These are phyloP conservation scores for Neodiprion pinetum DNA, from an alignment of 1,140 invertebrate species.

Conservation along the genomic window DNA sequence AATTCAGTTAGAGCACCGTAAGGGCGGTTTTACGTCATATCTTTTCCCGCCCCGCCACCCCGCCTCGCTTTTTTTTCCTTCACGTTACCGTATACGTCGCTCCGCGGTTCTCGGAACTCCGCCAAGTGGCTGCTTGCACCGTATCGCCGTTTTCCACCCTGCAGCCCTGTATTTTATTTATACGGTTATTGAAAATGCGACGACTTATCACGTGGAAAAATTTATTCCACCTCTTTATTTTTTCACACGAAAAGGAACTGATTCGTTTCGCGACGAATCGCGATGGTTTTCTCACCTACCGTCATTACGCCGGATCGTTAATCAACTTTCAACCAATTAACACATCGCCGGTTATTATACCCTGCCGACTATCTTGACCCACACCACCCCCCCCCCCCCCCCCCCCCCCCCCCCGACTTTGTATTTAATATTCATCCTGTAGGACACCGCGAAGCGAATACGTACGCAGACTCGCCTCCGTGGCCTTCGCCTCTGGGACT, in stretches of 20 bases:
- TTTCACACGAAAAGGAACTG: too few relatives aligned
- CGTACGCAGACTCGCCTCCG: constrained; percentile 5
- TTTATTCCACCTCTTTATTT: too few relatives aligned
- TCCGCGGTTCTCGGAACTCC: too few relatives aligned
- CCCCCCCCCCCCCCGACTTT: neutral
- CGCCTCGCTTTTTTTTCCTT: neutral
- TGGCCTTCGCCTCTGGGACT: constrained; percentile 57
- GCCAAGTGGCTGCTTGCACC: too few relatives aligned
- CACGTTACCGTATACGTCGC: too few relatives aligned
- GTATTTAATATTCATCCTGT: constrained; percentile 56
- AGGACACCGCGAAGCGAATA: constrained; percentile 41
- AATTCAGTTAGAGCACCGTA: constrained; percentile 7
- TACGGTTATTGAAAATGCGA: neutral
- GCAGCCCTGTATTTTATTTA: neutral
- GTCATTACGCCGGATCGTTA: constrained; percentile 22
- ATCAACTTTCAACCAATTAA: constrained; percentile 26
- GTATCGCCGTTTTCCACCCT: neutral
- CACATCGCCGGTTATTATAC: too few relatives aligned
- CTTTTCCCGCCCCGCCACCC: neutral
- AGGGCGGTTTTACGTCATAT: constrained; percentile 4
- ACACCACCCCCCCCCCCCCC: neutral
- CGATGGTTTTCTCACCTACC: constrained; percentile 18
- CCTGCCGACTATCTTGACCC: constrained; percentile 7
- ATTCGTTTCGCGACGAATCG: too few relatives aligned
- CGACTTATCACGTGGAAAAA: neutral